A percentile compares a stretch with the other conserved stretches of the same genome.
Evolutionary conservation across 1,140 invertebrate genomes (phyloP).

Genomic region (Yoshiicerus persimilis): DNA sequence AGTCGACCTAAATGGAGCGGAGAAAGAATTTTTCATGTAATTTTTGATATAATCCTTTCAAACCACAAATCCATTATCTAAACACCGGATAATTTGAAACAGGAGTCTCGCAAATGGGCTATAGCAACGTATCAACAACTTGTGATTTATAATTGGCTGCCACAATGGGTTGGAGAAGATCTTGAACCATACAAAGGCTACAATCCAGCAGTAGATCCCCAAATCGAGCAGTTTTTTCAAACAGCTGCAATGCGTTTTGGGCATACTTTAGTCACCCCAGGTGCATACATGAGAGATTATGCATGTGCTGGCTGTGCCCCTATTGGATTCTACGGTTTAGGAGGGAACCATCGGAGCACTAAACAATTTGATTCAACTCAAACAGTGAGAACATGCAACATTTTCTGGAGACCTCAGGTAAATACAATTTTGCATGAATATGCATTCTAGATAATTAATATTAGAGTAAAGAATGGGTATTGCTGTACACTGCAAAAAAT

Average conservation of each 20-base stretch:
- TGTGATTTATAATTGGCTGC: conserved; percentile 61
- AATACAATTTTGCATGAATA: conserved; percentile 23
- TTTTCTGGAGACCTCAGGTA: conserved; percentile 63
- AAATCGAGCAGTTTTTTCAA: conserved; percentile 70
- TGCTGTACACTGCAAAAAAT: background rate
- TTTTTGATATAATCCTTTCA: no score
- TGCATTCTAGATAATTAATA: background rate
- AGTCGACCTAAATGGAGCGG: conserved; percentile 56
- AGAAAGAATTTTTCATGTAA: conserved; percentile 60
- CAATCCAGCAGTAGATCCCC: conserved; percentile 64
- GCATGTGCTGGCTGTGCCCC: background rate
- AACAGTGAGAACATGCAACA: conserved; percentile 65
- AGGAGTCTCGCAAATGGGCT: conserved; percentile 63
- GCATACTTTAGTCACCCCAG: conserved; percentile 60
- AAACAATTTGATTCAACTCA: conserved; percentile 2
- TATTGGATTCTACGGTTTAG: background rate
- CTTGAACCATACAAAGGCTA: conserved; percentile 57
- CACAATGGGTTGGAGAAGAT: conserved; percentile 54
- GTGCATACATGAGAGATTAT: conserved; percentile 52
- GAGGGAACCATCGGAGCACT: conserved; percentile 29
- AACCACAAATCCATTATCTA: background rate
- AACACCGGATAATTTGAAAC: background rate
- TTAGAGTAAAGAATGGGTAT: background rate
- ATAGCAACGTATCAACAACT: conserved; percentile 61
- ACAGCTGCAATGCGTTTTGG: conserved; percentile 69